Base-by-base conservation (phyloP, 2,797 vertebrate genomes). In the Crocidura indochinensis region DNA sequence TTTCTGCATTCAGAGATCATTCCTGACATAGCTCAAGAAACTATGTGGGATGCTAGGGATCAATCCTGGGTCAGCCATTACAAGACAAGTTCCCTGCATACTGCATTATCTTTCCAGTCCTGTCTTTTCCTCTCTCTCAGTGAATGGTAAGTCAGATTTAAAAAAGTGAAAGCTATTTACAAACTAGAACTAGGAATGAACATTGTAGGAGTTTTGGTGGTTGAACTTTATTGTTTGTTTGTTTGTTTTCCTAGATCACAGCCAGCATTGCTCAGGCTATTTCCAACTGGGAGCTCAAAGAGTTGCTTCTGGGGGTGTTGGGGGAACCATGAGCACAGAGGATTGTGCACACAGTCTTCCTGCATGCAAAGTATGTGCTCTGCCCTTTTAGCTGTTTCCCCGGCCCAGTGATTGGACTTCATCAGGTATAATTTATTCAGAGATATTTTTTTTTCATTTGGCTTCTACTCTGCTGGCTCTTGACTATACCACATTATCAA, bases 101-200 rank as follows among this genome's bases (percentile, higher is more conserved):
- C 24, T 65, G 0, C 8, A 27, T 10, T 12, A 7, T 9, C 10
- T 46, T 51, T 7, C 29, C 71, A 27, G 20, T 29, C 83, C 60
- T 15, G 11, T 29, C 7, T 2, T n/a, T 15, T 82, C 12, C 4
- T 53, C 6, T 64, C 82, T 86, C 64, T 38, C 1, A 47, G 51
- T 6, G 51, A 64, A 4, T 68, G 51, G 5, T 77, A 84, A 86
- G 49, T 93, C 60, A 74, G 10, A 62, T 72, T 22, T 29, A 79
- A 76, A 15, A 60, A 88, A 49, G 4, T 46, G 12, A 74, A 88
- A 56, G 29, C 6, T 75, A 20, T 74, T 72, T 65, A 15, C 51
- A 91, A 92, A 78, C 27, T 14, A 76, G 76, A 51, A 87, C 81
- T 72, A 46, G 65, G 24, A 82, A 73, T 22, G 27, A 93, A 77